Percentiles rank a stretch among this genome's conserved stretches.
These are phyloP conservation scores for Dromococcyx pavoninus DNA, from an alignment of 2,797 vertebrate species.

Conservation along the genomic window DNA sequence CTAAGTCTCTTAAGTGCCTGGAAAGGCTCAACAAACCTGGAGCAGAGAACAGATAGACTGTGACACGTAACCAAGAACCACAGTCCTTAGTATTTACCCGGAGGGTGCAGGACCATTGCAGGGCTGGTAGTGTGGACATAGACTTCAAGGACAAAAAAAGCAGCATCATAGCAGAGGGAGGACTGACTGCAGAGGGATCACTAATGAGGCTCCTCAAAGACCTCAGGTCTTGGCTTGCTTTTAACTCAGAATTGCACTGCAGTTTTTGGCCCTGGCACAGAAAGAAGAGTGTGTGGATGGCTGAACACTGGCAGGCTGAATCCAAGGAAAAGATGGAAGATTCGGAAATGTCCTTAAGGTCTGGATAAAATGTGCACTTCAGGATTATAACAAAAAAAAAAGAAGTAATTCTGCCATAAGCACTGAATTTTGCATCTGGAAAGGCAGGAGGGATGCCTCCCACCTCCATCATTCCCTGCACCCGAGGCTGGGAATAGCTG, in stretches of 20 bases:
- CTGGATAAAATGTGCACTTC: neutral
- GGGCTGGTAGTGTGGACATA: neutral
- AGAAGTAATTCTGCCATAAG: neutral
- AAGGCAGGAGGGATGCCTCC: neutral
- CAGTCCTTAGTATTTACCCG: neutral
- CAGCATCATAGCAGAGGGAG: neutral
- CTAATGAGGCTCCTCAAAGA: neutral
- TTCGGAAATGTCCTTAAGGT: neutral
- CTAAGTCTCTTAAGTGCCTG: slow-evolving; percentile 27
- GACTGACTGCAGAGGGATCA: neutral
- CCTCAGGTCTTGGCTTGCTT: neutral
- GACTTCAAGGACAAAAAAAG: neutral
- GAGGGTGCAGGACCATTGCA: neutral
- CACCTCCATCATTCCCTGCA: neutral
- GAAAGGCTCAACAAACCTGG: slow-evolving; percentile 16
- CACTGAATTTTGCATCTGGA: neutral
- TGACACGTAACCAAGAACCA: neutral
- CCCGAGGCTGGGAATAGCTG: accelerated
- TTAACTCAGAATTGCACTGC: too few species aligned
- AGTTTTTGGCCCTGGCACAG: neutral
- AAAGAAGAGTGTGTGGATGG: accelerated
- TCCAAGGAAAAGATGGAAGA: neutral
- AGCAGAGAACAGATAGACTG: slow-evolving; percentile 9
- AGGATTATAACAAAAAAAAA: neutral
- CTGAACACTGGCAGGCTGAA: neutral